Base-by-base conservation (phyloP, 2,113 vertebrate species). In the Petrocephalus microphthalmus region DNA sequence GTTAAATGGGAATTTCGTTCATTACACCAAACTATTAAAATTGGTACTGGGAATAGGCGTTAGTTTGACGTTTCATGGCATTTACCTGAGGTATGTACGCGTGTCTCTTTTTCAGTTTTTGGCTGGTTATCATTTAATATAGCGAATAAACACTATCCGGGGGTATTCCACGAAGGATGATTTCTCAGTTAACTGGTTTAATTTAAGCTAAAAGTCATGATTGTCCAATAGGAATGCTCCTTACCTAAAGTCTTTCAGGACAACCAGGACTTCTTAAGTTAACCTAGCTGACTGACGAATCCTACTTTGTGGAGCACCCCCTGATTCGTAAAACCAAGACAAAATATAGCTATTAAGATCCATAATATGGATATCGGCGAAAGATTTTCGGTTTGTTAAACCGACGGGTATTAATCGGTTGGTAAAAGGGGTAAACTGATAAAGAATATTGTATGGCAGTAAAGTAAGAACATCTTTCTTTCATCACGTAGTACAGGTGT, bases 391-490 rank as follows among this genome's bases (percentile, higher is more conserved):
- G 7, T 19, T n/a, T 84, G 83, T 51, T 25, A 15, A 53, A 84
- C n/a, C 51, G n/a, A 84, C 52, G 49, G 83, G 6, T 54, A 53
- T 67, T 51, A 17, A 25, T 22, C 25, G 64, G 45, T 37, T 78
- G 22, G 25, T 37, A 64, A 51, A 53, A 53, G 49, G 64, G 86
- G 45, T 78, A 37, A 87, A 52, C 53, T 51, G 60, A 87, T 87
- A 71, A 64, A 71, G 60, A 87, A 47, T 87, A 60, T 52, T 87
- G 64, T 33, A 74, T 37, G 64, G 25, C 51, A 17, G 86, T 74
- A 29, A 74, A 52, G 67, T 87, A 54, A 53, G 64, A 49, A 42
- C 1, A 52, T 53, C 42, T 51, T 78, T 78, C 49, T 82, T 53
- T 20, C n/a, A 37, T 15, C 25, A 25, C 56, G 1, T 49, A 88